Evolutionary conservation across 2,888 invertebrate genomes (phyloP).

Genomic region (Athetis lepigone): DNA sequence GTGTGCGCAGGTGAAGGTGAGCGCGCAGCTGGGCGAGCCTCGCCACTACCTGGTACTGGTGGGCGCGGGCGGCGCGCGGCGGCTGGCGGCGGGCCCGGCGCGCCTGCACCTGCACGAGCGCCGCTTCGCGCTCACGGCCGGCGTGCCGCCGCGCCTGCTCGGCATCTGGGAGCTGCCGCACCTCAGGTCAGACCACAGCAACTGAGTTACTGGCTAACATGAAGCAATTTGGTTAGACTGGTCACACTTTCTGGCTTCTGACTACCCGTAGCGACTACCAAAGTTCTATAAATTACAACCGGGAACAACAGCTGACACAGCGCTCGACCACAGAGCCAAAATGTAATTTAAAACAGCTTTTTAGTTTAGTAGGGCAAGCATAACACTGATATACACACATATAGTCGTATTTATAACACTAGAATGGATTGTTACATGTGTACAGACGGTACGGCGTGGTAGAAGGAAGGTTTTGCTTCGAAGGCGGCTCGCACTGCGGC

Average conservation of each 20-base stretch:
- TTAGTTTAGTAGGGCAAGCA: no score
- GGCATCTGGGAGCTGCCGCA: conserved; percentile 93
- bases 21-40: conserved; percentile 77
- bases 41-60: conserved; percentile 81
- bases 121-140: conserved; percentile 95
- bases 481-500: conserved; percentile 96
- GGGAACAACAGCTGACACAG: no score
- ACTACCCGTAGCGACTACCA: no score
- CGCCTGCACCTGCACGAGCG: conserved; percentile 95
- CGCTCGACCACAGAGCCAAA: no score
- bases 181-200: conserved; percentile 86
- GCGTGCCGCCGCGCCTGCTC: conserved; percentile 94
- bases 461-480: conserved; percentile 96
- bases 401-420: no score
- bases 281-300: no score
- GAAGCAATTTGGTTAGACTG: no score
- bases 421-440: background rate
- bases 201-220: no score
- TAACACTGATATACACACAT: no score
- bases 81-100: conserved; percentile 94
- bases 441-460: conserved; percentile 95
- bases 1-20: conserved; percentile 80
- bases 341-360: no score
- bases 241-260: no score
- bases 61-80: conserved; percentile 83